These are phyloP conservation scores for Pachypsylla venusta DNA, from an alignment of 1,140 invertebrate species.

Conservation along the genomic window DNA sequence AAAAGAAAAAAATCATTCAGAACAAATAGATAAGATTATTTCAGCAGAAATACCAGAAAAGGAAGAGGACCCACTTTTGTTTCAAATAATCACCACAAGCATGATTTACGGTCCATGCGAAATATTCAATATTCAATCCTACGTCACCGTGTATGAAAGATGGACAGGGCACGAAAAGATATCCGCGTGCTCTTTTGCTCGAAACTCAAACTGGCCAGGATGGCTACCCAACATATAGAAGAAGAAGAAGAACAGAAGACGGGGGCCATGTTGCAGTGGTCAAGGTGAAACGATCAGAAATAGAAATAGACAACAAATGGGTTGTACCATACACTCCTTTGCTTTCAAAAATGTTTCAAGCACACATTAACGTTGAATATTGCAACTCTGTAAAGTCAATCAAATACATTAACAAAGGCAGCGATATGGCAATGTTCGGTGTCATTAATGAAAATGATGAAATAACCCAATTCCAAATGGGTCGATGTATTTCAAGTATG, in stretches of 20 bases:
- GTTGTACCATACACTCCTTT: conserved; percentile 31
- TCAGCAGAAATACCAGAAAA: conserved; percentile 33
- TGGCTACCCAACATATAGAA: conserved; percentile 30
- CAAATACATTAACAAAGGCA: conserved; percentile 31
- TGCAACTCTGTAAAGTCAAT: conserved; percentile 31
- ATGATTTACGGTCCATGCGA: conserved; percentile 38
- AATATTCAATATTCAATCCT: conserved; percentile 25
- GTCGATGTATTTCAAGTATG: conserved; percentile 31
- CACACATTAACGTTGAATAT: conserved; percentile 30
- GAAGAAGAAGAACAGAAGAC: conserved; percentile 18
- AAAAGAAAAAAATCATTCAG: conserved; percentile 22
- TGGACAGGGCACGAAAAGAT: conserved; percentile 30
- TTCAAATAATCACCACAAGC: conserved; percentile 30
- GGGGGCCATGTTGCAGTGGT: conserved; percentile 14
- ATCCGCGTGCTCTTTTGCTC: conserved; percentile 14
- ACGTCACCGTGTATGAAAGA: conserved; percentile 31
- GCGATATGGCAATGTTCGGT: conserved; percentile 13
- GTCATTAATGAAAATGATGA: conserved; percentile 20
- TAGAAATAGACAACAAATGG: conserved; percentile 27
- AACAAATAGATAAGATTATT: conserved; percentile 35
- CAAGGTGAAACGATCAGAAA: neutral
- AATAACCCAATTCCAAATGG: conserved; percentile 23
- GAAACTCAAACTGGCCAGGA: conserved; percentile 22
- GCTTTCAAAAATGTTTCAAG: conserved; percentile 26
- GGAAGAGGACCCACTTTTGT: conserved; percentile 26